Evolutionary conservation across 2,797 vertebrate species (phyloP).

Genomic region (Amblyopsis hoosieri): DNA sequence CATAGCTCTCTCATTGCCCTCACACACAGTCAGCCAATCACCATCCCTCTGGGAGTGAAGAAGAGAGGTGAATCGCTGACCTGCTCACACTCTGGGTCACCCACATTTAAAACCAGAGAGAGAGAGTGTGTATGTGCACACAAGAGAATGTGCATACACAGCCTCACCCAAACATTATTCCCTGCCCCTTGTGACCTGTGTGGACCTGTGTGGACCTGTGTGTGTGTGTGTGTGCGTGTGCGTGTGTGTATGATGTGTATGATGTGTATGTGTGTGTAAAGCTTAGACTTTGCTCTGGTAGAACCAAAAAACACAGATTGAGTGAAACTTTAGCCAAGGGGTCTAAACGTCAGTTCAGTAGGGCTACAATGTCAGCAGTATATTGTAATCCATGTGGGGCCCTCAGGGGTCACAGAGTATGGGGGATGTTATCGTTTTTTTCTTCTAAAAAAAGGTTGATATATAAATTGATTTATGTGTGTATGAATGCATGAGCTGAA

Average conservation of each 20-base stretch:
- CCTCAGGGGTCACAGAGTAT: conserved; percentile 46
- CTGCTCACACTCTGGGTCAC: conserved; percentile 53
- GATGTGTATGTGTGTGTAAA: conserved; percentile 36
- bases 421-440: neutral
- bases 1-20: conserved; percentile 38
- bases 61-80: conserved; percentile 62
- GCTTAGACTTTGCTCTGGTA: conserved; percentile 51
- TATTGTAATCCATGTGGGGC: conserved; percentile 61
- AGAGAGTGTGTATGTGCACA: neutral
- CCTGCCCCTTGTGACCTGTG: neutral
- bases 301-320: conserved; percentile 50
- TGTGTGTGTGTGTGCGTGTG: conserved; percentile 22
- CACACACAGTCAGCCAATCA: conserved; percentile 22
- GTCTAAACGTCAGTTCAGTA: conserved; percentile 51
- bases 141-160: neutral
- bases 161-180: neutral
- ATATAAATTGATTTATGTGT: conserved; percentile 21
- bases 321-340: conserved; percentile 71
- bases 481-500: conserved; percentile 6
- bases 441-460: neutral
- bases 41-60: conserved; percentile 57
- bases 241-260: conserved; percentile 26
- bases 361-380: conserved; percentile 59
- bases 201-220: conserved; percentile 12
- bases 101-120: conserved; percentile 31